phyloP scores from a whole-genome alignment of 64 coral and sea anemone genomes.

The Astreopora myriophthalma region DNA sequence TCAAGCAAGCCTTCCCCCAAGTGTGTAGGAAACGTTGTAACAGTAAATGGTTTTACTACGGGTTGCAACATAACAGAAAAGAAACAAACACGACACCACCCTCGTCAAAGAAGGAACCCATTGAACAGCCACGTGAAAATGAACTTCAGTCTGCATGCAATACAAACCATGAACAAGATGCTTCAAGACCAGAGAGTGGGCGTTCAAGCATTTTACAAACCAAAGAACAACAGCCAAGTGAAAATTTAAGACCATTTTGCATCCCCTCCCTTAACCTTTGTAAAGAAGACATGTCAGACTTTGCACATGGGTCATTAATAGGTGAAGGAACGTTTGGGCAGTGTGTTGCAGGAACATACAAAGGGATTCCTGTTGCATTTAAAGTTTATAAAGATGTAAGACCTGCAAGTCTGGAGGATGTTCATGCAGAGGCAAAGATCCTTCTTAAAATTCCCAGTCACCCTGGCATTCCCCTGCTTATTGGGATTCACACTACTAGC shows the following conservation, averaged over 20 bases:
- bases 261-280: constrained; percentile 50
- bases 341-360: constrained; percentile 50
- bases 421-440: constrained; percentile 53
- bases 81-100: not conserved
- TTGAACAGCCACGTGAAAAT: constrained; percentile 14
- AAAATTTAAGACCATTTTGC: not conserved
- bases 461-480: constrained; percentile 59
- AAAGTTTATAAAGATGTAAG: constrained; percentile 51
- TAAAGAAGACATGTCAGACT: not conserved
- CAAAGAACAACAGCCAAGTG: not conserved
- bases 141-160: not conserved
- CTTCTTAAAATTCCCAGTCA: constrained; percentile 56
- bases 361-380: constrained; percentile 37
- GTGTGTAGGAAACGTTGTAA: constrained; percentile 33
- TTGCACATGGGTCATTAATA: not conserved
- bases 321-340: constrained; percentile 77
- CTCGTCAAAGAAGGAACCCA: no score
- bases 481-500: constrained; percentile 10
- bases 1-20: constrained; percentile 49
- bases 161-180: no score
- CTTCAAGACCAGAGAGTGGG: not conserved
- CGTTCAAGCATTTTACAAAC: not conserved
- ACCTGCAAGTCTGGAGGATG: not conserved
- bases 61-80: constrained; percentile 6
- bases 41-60: constrained; percentile 67